Percentiles rank a stretch among this genome's conserved stretches.
phyloP scores from a whole-genome alignment of 2,888 invertebrate genomes.

The Druceiella hillmani region DNA sequence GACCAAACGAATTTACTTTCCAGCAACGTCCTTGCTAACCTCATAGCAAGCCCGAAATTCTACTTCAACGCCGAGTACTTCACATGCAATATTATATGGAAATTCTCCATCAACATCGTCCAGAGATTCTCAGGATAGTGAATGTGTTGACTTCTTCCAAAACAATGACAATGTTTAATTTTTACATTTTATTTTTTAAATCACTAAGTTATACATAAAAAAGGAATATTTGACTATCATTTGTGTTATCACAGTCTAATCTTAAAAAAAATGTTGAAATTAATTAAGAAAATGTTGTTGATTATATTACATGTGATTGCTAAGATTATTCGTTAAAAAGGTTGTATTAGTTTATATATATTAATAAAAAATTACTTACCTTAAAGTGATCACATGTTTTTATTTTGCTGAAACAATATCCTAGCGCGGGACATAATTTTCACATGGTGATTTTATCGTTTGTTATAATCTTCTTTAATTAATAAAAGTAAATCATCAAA shows the following conservation, averaged over 20 bases:
- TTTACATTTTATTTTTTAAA: not conserved
- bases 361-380: no score
- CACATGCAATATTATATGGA: not conserved
- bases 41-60: constrained; percentile 1
- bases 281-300: no score
- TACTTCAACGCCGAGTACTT: constrained; percentile 1
- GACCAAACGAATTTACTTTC: not conserved
- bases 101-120: constrained; percentile 1
- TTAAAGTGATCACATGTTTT: no score
- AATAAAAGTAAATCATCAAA: no score
- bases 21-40: not conserved
- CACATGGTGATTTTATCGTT: no score
- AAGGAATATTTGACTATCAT: not conserved
- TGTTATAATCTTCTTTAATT: no score
- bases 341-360: no score
- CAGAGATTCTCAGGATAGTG: not conserved
- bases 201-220: not conserved
- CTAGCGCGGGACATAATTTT: no score
- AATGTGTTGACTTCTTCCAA: not conserved
- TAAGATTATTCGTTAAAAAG: no score
- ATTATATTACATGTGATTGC: no score
- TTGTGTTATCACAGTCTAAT: not conserved
- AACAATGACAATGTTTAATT: not conserved
- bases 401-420: no score
- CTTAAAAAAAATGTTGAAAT: no score